Percentiles rank a stretch among this genome's conserved stretches.
Evolutionary conservation across 2,797 vertebrate species (phyloP).

Genomic region (Ctenochaetus hawaiiensis): DNA sequence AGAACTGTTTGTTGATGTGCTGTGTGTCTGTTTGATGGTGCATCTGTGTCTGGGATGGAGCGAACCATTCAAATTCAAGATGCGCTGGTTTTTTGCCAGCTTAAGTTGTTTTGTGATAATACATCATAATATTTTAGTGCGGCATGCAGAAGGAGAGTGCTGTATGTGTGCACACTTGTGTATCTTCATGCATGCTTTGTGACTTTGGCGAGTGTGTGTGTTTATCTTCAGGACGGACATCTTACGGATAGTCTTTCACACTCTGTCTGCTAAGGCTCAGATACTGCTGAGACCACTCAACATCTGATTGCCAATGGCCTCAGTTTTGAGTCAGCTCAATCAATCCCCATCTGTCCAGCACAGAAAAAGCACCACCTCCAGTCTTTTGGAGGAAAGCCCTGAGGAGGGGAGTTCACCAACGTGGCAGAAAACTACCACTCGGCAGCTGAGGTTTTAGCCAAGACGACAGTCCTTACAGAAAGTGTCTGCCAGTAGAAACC

Average conservation of each 20-base stretch:
- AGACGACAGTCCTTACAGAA: slow-evolving; percentile 16
- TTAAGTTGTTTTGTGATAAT: not conserved
- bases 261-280: not conserved
- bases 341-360: slow-evolving; percentile 63
- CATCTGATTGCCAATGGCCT: slow-evolving; percentile 68
- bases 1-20: not conserved
- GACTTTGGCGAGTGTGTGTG: slow-evolving; percentile 32
- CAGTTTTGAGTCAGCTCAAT: slow-evolving; percentile 80
- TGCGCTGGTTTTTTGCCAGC: not conserved
- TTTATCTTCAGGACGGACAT: slow-evolving; percentile 37
- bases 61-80: slow-evolving; percentile 19
- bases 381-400: slow-evolving; percentile 37
- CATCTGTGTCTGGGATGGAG: not conserved
- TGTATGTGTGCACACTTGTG: not conserved
- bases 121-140: slow-evolving; percentile 8
- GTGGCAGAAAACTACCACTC: slow-evolving; percentile 49
- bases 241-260: slow-evolving; percentile 58
- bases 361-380: slow-evolving; percentile 55
- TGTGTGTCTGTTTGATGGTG: not conserved
- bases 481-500: slow-evolving; percentile 2
- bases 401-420: slow-evolving; percentile 50
- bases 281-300: slow-evolving; percentile 22
- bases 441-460: slow-evolving; percentile 27
- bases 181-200: slow-evolving; percentile 22
- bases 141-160: not conserved